A percentile compares a stretch with the other conserved stretches of the same genome.
These are phyloP conservation scores for Mus minutoides DNA, from an alignment of 2,797 vertebrate species.

Conservation along the genomic window DNA sequence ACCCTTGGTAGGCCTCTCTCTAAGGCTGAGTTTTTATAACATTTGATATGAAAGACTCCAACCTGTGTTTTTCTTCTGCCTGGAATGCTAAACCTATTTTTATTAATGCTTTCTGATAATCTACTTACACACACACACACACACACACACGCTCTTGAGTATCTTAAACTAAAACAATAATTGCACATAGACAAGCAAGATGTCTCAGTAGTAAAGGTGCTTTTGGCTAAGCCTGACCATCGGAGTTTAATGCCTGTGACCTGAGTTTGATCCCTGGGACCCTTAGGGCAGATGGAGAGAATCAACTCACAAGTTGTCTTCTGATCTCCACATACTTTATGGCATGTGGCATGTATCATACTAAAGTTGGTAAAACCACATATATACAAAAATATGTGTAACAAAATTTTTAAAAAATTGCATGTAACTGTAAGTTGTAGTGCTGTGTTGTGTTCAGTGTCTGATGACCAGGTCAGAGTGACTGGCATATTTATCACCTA, in stretches of 20 bases:
- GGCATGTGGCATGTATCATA: not conserved
- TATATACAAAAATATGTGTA: not conserved
- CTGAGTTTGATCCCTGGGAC: not conserved
- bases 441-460: not conserved
- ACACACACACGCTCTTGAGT: too few species aligned
- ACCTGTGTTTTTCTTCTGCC: not conserved
- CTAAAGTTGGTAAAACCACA: not conserved
- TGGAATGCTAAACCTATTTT: slow-evolving; percentile 39
- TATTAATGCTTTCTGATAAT: slow-evolving; percentile 48
- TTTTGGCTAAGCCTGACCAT: not conserved
- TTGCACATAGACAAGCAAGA: not conserved
- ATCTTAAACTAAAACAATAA: not conserved
- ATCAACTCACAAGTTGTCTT: not conserved
- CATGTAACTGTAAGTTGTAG: not conserved
- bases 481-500: not conserved
- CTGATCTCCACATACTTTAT: not conserved
- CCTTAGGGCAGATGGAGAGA: not conserved
- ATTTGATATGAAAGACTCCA: not conserved
- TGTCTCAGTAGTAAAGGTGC: not conserved
- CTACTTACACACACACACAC: not conserved
- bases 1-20: not conserved
- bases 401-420: not conserved
- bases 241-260: not conserved
- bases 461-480: not conserved
- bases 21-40: not conserved